Base-by-base conservation (phyloP, 1,140 invertebrate genomes). In the Atta texana region DNA sequence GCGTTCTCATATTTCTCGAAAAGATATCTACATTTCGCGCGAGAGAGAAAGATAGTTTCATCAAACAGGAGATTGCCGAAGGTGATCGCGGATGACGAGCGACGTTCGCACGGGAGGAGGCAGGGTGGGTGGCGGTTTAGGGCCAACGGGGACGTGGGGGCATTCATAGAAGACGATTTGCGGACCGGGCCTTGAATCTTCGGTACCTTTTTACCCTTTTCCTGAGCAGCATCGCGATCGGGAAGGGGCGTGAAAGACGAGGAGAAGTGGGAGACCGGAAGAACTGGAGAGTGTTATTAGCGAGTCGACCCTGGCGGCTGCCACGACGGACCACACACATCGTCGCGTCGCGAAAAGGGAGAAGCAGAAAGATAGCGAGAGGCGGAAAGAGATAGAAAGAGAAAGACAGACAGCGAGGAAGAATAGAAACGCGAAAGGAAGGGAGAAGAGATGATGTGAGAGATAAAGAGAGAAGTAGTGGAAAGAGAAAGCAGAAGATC, bases 311-410 rank as follows among this genome's bases (percentile, higher is more conserved):
- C 93, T 93, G 93, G 92, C 93, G 93, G 93, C 93, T 94, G 93
- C 88, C 91, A 93, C 91, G 92, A 91, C 71, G 89, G 94, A 94
- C 94, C 94, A 94, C 94, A 94, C 94, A 94, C 94, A 94, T 94
- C 93, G 93, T 93, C 88, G 87, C 90, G 86, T 75, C 74, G 87
- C 84, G 85, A 85, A 91, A 82, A 89, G 87, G 64, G 90, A 87
- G 90, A 89, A 86, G 77, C 59, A 87, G 89, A 64, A 77, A 39
- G 86, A 84, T 77, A 80, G 72, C 72, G 63, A 87, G 68, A 88
- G 71, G 57, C 34, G 57, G 74, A 59, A 69, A 81, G 76, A 68
- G 69, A 71, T 74, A 69, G 44, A 16, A 21, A 34, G 69, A 80
- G 72, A 85, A n/a, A 63, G 57, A 55, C 18, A 49, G 49, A 77